Conservation (phyloP, 2,113 vertebrate genomes). For the sheep (Ovis aries) region DNA sequence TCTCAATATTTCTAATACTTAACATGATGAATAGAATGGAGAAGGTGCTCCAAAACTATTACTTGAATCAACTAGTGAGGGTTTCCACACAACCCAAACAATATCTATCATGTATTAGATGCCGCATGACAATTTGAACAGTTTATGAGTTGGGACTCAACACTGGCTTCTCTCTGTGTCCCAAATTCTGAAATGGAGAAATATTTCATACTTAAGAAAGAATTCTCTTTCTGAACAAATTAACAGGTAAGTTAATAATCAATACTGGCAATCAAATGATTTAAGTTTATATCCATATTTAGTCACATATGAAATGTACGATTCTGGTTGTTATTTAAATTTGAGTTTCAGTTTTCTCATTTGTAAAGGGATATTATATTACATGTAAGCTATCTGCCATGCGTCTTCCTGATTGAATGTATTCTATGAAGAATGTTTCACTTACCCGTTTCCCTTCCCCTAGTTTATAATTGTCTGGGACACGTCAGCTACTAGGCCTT, state of each 20-base stretch:
- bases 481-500: neutral
- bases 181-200: neutral
- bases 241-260: neutral
- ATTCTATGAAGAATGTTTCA: neutral
- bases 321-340: neutral
- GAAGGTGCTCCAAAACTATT: neutral
- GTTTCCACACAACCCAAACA: neutral
- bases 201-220: neutral
- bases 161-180: neutral
- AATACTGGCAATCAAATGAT: neutral
- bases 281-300: neutral
- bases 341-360: neutral
- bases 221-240: neutral
- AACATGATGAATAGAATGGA: neutral
- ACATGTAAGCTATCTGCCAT: neutral
- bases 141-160: neutral
- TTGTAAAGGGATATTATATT: neutral
- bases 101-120: neutral
- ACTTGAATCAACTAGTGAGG: neutral
- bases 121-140: neutral
- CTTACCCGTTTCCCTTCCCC: neutral
- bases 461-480: slow-evolving; percentile 4
- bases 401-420: neutral
- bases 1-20: neutral
- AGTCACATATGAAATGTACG: neutral